Evolutionary conservation across 2,113 vertebrate genomes (phyloP), one percentile per base, ranked within the genome.

Genomic region (Calypte anna): DNA sequence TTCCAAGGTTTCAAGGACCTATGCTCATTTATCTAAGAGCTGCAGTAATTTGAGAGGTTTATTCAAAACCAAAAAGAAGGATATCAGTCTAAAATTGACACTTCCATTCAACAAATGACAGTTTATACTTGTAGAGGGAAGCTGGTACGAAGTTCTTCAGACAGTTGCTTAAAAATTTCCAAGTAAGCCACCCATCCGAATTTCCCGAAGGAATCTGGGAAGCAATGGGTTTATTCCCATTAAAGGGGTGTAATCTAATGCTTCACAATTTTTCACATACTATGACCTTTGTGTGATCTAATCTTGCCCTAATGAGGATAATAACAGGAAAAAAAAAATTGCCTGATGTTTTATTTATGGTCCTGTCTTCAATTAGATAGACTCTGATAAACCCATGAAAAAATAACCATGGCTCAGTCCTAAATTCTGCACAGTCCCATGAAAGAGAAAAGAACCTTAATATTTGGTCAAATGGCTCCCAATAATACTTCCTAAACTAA

Each of bases 311-410:
- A 90, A 90, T 74, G 59, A 90, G 72, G 31, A 85, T 53, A 82
- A 86, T 82, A 94, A 82, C 9, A 53, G 67, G 10, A 9, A 10
- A 8, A 50, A 50, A 54, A 58, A 84, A 69, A 58, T 27, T 21
- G 2, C 36, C 16, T 58, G n/a, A 80, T 73, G 10, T 92, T 91
- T 90, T 90, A 87, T 94, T 91, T 90, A 85, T 74, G 28, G 67
- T 66, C 54, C 54, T 87, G 31, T 36, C 63, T 92, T 94, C 72
- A 73, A 13, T 82, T 76, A 92, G 48, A 70, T 14, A 74, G 36
- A 38, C 40, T 61, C 50, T 54, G 62, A 91, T 54, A 91, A 84
- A 72, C 21, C 14, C n/a, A 20, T 23, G 31, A 46, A 46, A 66
- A 87, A 72, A 4, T 63, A 25, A 68, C 51, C 2, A 1, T 54